Evolutionary conservation across 53 echinoderm and acorn worm genomes (phyloP).

Genomic region (Zoroaster sp.): DNA sequence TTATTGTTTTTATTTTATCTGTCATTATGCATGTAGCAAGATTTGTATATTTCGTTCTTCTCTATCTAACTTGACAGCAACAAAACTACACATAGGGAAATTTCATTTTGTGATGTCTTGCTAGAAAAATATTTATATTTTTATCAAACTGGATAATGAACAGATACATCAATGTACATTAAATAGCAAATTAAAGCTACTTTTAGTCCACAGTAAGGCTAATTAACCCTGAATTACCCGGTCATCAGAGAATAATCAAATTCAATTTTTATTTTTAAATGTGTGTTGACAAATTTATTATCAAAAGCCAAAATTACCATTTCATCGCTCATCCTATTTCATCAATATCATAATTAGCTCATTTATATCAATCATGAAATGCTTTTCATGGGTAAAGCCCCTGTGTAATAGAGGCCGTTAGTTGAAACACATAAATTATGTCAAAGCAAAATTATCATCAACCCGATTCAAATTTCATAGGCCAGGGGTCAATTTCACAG

Average conservation of each 20-base stretch:
- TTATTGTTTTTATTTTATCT: too few relatives aligned
- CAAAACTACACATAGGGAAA: not conserved
- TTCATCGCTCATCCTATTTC: not conserved
- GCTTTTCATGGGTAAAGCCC: not conserved
- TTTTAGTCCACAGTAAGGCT: not conserved
- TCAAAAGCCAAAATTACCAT: not conserved
- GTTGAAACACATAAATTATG: not conserved
- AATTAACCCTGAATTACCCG: not conserved
- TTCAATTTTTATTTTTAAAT: not conserved
- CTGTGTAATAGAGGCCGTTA: not conserved
- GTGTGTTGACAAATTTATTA: not conserved
- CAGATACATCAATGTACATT: not conserved
- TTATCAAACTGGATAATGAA: not conserved
- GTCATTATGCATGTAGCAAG: too few relatives aligned
- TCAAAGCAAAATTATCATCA: not conserved
- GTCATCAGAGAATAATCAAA: not conserved
- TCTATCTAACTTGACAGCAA: not conserved
- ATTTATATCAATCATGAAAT: not conserved
- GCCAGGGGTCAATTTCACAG: too few relatives aligned
- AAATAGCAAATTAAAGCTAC: not conserved
- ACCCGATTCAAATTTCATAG: too few relatives aligned
- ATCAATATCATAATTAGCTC: not conserved
- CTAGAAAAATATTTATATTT: not conserved
- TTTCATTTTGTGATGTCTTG: not conserved
- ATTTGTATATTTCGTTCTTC: too few relatives aligned